A percentile compares a stretch with the other conserved stretches of the same genome.
These are phyloP conservation scores for Anoura caudifer DNA, from an alignment of 2,113 vertebrate species.

Conservation along the genomic window DNA sequence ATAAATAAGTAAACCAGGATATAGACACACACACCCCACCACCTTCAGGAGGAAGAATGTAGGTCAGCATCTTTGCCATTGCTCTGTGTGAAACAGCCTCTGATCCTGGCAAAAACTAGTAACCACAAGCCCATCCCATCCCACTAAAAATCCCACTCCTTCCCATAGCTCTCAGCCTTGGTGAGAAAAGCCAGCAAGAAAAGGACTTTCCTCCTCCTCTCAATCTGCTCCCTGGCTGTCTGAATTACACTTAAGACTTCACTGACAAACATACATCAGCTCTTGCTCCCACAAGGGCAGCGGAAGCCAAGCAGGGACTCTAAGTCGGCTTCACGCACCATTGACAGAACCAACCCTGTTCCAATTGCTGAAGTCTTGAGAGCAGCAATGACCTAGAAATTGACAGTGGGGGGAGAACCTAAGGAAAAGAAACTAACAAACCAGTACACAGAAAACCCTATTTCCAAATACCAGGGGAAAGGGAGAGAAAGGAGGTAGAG, in stretches of 20 bases:
- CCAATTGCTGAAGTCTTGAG: constrained; percentile 65
- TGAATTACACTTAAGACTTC: constrained; percentile 61
- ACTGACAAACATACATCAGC: constrained; percentile 64
- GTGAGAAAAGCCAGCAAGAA: constrained; percentile 30
- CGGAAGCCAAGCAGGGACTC: constrained; percentile 64
- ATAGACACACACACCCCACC: constrained; percentile 1
- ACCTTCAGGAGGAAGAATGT: constrained; percentile 42
- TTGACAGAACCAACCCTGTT: constrained; percentile 57
- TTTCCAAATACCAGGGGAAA: constrained; percentile 35
- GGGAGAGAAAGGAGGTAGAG: not conserved
- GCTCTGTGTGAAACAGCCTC: not conserved
- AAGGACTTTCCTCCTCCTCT: constrained; percentile 29
- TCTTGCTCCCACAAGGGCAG: constrained; percentile 67
- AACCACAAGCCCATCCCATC: constrained; percentile 20
- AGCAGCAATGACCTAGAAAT: constrained; percentile 76
- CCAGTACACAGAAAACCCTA: constrained; percentile 10
- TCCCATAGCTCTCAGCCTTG: constrained; percentile 26
- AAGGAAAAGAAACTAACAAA: constrained; percentile 30
- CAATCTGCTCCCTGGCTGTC: not conserved
- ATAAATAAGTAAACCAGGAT: not conserved
- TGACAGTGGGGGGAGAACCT: not conserved
- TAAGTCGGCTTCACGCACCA: constrained; percentile 63
- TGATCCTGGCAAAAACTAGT: constrained; percentile 29
- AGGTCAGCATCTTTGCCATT: constrained; percentile 52
- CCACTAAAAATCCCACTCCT: constrained; percentile 24